phyloP scores from a whole-genome alignment of 2,888 invertebrate species.

The Drosophila putrida region DNA sequence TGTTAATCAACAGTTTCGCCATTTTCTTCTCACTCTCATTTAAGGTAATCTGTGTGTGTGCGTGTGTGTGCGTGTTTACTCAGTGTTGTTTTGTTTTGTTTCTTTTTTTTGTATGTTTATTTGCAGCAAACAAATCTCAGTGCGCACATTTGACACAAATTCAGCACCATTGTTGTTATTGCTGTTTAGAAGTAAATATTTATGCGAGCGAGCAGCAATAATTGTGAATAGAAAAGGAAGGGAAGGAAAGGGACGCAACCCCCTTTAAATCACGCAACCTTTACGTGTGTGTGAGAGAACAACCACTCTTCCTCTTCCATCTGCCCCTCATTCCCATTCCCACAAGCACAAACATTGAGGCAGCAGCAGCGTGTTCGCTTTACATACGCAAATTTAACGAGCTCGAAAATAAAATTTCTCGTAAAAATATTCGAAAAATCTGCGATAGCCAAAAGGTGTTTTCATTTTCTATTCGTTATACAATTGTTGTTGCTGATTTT shows the following conservation, averaged over 20 bases:
- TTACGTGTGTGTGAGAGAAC: conserved; percentile 31
- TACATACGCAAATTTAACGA: conserved; percentile 54
- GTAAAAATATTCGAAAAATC: conserved; percentile 61
- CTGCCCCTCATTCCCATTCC: neutral
- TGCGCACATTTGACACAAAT: conserved; percentile 75
- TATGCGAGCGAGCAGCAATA: conserved; percentile 51
- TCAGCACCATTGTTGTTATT: conserved; percentile 51
- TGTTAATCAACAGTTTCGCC: conserved; percentile 37
- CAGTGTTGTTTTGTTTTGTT: conserved; percentile 30
- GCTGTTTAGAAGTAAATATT: conserved; percentile 62
- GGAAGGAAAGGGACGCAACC: conserved; percentile 39
- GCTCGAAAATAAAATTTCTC: conserved; percentile 56
- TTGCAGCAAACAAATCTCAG: conserved; percentile 68
- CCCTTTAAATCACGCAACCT: conserved; percentile 59
- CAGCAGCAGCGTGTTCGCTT: conserved; percentile 7
- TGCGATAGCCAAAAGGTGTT: conserved; percentile 64
- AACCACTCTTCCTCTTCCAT: conserved; percentile 13
- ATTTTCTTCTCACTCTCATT: conserved; percentile 44
- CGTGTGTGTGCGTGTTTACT: conserved; percentile 28
- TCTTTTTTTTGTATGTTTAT: conserved; percentile 57
- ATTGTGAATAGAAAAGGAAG: conserved; percentile 20
- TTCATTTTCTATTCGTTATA: conserved; percentile 54
- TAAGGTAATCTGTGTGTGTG: conserved; percentile 7
- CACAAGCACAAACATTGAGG: neutral
- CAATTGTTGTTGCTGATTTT: conserved; percentile 31